These are phyloP conservation scores for Zygothrica quintamaculata DNA, from an alignment of 2,888 invertebrate species.

Conservation along the genomic window DNA sequence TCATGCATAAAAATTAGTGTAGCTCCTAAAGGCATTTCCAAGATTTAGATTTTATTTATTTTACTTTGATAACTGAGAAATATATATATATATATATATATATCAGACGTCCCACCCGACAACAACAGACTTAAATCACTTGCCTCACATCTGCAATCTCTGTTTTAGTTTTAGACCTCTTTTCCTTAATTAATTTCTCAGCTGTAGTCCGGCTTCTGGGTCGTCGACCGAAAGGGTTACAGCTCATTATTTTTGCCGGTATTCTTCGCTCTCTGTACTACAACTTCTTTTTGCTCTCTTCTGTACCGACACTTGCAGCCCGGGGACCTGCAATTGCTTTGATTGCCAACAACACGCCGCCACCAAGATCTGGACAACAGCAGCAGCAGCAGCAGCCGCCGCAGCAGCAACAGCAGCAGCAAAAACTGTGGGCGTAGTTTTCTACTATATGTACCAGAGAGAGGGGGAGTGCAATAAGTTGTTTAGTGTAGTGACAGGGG, in stretches of 20 bases:
- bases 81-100: slow-evolving; percentile 13
- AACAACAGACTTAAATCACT: slow-evolving; percentile 23
- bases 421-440: slow-evolving; percentile 46
- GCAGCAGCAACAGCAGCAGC: slow-evolving; percentile 34
- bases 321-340: slow-evolving; percentile 70
- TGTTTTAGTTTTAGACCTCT: slow-evolving; percentile 33
- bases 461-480: too few species aligned
- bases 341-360: slow-evolving; percentile 71
- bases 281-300: slow-evolving; percentile 16
- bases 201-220: slow-evolving; percentile 27
- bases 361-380: slow-evolving; percentile 50
- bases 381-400: slow-evolving; percentile 40
- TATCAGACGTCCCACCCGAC: slow-evolving; percentile 66
- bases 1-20: slow-evolving; percentile 77
- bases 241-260: slow-evolving; percentile 70
- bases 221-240: slow-evolving; percentile 65
- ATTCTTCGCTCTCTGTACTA: slow-evolving; percentile 20
- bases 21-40: slow-evolving; percentile 55
- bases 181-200: slow-evolving; percentile 75
- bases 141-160: slow-evolving; percentile 44
- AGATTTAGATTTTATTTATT: slow-evolving; percentile 68
- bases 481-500: background rate
- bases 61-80: slow-evolving; percentile 41
- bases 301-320: slow-evolving; percentile 60
- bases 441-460: background rate